A percentile compares a stretch with the other conserved stretches of the same genome.
Conservation (phyloP, 2,113 vertebrate genomes). For the Epinephelus fuscoguttatus region DNA sequence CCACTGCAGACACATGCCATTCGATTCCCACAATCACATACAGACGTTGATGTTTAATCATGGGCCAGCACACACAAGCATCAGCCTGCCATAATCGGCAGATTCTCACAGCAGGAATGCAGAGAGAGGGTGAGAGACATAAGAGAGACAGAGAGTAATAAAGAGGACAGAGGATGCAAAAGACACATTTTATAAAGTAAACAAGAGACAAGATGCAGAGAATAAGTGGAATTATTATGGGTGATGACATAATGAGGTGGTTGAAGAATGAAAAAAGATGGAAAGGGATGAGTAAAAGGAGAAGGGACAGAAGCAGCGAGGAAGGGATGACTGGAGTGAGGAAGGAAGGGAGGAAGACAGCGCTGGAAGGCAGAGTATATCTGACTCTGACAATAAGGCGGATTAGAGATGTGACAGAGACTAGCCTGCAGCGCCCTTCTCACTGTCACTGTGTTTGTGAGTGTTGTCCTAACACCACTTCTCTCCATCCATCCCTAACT, state of each 20-base stretch:
- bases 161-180: background rate
- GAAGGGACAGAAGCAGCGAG: background rate
- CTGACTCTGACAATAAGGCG: slow-evolving; percentile 70
- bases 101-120: slow-evolving; percentile 65
- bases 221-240: background rate
- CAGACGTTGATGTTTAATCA: slow-evolving; percentile 74
- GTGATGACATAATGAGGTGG: slow-evolving; percentile 8
- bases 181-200: slow-evolving; percentile 1
- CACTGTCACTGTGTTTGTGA: slow-evolving; percentile 33
- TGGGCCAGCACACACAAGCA: slow-evolving; percentile 32
- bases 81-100: slow-evolving; percentile 5
- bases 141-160: background rate
- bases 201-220: background rate
- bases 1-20: slow-evolving; percentile 6
- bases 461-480: slow-evolving; percentile 44
- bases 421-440: slow-evolving; percentile 50
- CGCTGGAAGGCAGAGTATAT: slow-evolving; percentile 58
- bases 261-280: background rate
- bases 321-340: background rate
- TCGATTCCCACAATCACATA: background rate
- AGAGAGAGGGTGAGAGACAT: background rate
- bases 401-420: slow-evolving; percentile 70
- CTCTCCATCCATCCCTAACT: slow-evolving; percentile 1
- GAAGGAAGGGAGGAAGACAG: background rate
- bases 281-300: background rate